Evolutionary conservation across 2,113 vertebrate genomes (phyloP), one percentile per base, ranked within the genome.

Genomic region (Bos javanicus): DNA sequence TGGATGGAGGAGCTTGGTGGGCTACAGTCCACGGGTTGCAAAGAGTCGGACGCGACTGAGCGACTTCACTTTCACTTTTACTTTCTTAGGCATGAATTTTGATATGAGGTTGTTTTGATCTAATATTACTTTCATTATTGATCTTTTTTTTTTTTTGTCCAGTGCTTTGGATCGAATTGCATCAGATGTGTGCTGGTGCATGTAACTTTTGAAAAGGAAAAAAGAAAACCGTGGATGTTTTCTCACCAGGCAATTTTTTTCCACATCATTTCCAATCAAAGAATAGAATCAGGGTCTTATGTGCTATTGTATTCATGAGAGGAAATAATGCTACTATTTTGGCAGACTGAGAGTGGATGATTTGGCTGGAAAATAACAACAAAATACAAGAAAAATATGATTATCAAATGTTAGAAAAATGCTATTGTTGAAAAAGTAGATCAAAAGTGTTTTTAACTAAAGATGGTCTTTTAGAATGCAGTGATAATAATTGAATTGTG

Each of bases 251-350:
- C 80, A 95, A 54, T 71, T 93, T 84, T 56, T 80, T 48, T 30
- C 76, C 86, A 71, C 43, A 36, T 64, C 74, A 62, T 96, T 97
- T 98, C 36, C 94, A 84, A 88, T 97, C 56, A 92, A 97, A 96
- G 95, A 98, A 82, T 86, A 95, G 96, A 76, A 92, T 96, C 30
- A 81, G 39, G 96, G 87, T 84, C 94, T 96, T 94, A 90, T 60
- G 15, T 50, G 39, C 8, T 86, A 19, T 76, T 85, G 17, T 90
- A 16, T 89, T 89, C 54, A 3, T 97, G 33, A 95, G 91, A 81
- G 11, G 88, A 95, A 90, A 74, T 97, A 94, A 33, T 81, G 46
- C 81, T 90, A 96, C 96, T 80, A 97, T 93, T 95, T 90, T 59
- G 94, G 87, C 89, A 94, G 56, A 92, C 84, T 98, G 46, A 93